Evolutionary conservation across 2,113 vertebrate genomes (phyloP).

Genomic region (Xiphias gladius): DNA sequence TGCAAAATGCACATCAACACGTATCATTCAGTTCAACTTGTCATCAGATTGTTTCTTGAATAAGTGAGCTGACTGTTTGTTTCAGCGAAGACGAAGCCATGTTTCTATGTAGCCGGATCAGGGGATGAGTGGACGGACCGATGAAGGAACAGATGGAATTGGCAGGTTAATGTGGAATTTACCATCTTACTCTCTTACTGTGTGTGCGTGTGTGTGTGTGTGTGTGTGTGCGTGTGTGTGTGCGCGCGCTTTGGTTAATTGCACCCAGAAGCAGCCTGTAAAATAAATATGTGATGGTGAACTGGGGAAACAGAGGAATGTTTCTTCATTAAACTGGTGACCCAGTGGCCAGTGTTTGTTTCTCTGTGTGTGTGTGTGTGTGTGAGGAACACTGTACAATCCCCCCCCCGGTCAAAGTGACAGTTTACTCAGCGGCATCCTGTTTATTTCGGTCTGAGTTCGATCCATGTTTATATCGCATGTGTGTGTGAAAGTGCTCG

Average conservation of each 20-base stretch:
- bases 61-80: background rate
- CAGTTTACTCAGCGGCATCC: constrained; percentile 21
- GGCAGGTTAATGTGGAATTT: constrained; percentile 34
- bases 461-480: constrained; percentile 36
- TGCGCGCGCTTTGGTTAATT: constrained; percentile 14
- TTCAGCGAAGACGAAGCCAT: background rate
- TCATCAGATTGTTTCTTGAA: background rate
- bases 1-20: no score
- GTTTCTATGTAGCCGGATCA: background rate
- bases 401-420: background rate
- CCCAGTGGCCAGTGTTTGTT: constrained; percentile 9
- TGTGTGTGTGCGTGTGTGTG: constrained; percentile 17
- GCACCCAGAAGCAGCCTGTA: constrained; percentile 11
- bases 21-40: background rate
- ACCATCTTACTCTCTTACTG: background rate
- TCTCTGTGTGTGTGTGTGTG: constrained; percentile 18
- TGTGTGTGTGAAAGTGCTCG: constrained; percentile 20
- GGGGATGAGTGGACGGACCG: constrained; percentile 1
- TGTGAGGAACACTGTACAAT: background rate
- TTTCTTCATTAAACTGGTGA: constrained; percentile 25
- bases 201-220: constrained; percentile 3
- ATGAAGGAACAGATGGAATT: constrained; percentile 7
- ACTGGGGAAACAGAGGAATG: constrained; percentile 36
- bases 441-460: constrained; percentile 41
- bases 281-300: constrained; percentile 44